Evolutionary conservation across 2,888 invertebrate species (phyloP).

Genomic region (Gibbula magus): DNA sequence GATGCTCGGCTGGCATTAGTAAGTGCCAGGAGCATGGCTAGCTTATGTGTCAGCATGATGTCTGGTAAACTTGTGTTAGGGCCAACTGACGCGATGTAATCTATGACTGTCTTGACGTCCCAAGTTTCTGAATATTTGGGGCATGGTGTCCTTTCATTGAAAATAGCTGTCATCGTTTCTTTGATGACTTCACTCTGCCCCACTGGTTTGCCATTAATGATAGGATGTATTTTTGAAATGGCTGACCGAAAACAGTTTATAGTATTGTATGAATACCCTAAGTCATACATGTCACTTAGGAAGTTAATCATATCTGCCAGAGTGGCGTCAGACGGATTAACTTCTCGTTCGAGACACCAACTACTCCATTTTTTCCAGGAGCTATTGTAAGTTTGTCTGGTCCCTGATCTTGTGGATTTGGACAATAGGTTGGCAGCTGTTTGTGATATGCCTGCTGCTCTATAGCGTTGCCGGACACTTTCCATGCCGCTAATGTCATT

Average conservation of each 20-base stretch:
- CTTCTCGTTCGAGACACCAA: slow-evolving; percentile 27
- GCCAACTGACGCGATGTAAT: slow-evolving; percentile 1
- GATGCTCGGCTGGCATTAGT: slow-evolving; percentile 25
- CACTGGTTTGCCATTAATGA: neutral
- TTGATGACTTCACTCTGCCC: slow-evolving; percentile 20
- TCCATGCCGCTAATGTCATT: slow-evolving; percentile 28
- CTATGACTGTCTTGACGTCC: slow-evolving; percentile 25
- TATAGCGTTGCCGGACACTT: slow-evolving; percentile 16
- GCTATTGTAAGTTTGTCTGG: slow-evolving; percentile 29
- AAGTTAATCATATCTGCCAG: slow-evolving; percentile 23
- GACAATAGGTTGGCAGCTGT: slow-evolving; percentile 25
- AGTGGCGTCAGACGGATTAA: slow-evolving; percentile 32
- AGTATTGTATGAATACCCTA: no score
- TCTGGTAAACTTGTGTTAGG: neutral
- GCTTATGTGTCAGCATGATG: neutral
- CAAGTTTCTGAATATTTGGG: slow-evolving; percentile 30
- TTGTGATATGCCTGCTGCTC: slow-evolving; percentile 20
- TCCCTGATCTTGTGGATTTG: neutral
- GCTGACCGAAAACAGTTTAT: no score
- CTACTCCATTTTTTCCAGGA: slow-evolving; percentile 30
- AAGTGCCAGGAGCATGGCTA: slow-evolving; percentile 22
- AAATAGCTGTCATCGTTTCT: slow-evolving; percentile 27
- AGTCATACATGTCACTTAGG: slow-evolving; percentile 11
- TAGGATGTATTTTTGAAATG: slow-evolving; percentile 27
- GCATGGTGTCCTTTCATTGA: slow-evolving; percentile 26